phyloP scores from a whole-genome alignment of 2,797 vertebrate genomes.

The Phoxinus dragarum region DNA sequence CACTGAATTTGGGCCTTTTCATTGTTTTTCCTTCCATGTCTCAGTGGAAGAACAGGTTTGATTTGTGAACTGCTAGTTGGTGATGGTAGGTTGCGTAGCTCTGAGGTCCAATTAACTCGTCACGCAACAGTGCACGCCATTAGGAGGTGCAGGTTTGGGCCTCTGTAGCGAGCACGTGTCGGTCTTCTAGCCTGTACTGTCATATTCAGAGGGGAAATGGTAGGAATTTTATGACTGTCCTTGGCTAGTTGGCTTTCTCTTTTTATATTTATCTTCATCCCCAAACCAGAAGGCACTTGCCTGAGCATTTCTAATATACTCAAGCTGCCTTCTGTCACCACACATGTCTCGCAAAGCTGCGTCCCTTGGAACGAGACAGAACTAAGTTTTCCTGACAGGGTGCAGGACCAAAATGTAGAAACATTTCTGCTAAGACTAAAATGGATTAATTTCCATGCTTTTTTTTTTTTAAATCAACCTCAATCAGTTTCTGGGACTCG shows the following conservation, averaged over 20 bases:
- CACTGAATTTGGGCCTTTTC: slow-evolving; percentile 59
- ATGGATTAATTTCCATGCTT: slow-evolving; percentile 66
- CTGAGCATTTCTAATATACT: slow-evolving; percentile 27
- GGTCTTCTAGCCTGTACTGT: slow-evolving; percentile 55
- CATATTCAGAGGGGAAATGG: slow-evolving; percentile 49
- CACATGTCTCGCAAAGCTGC: slow-evolving; percentile 19
- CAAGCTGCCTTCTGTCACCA: slow-evolving; percentile 37
- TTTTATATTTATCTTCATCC: slow-evolving; percentile 30
- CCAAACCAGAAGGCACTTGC: slow-evolving; percentile 33
- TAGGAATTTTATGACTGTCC: slow-evolving; percentile 35
- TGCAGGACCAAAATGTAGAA: slow-evolving; percentile 50
- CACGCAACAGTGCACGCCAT: slow-evolving; percentile 63
- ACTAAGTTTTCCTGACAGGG: slow-evolving; percentile 53
- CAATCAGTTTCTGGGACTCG: slow-evolving; percentile 38
- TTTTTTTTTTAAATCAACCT: slow-evolving; percentile 54
- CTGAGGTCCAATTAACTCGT: slow-evolving; percentile 61
- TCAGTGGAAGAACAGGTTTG: slow-evolving; percentile 52
- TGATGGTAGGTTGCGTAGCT: slow-evolving; percentile 48
- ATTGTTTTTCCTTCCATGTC: slow-evolving; percentile 57
- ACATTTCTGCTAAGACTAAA: slow-evolving; percentile 63
- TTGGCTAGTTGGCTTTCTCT: slow-evolving; percentile 1
- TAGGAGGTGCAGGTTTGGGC: slow-evolving; percentile 58
- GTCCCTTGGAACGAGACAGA: slow-evolving; percentile 32
- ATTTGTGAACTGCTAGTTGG: slow-evolving; percentile 64
- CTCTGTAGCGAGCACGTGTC: slow-evolving; percentile 63